Conservation (phyloP, 2,797 vertebrate species). For the Scarus forsteni region DNA sequence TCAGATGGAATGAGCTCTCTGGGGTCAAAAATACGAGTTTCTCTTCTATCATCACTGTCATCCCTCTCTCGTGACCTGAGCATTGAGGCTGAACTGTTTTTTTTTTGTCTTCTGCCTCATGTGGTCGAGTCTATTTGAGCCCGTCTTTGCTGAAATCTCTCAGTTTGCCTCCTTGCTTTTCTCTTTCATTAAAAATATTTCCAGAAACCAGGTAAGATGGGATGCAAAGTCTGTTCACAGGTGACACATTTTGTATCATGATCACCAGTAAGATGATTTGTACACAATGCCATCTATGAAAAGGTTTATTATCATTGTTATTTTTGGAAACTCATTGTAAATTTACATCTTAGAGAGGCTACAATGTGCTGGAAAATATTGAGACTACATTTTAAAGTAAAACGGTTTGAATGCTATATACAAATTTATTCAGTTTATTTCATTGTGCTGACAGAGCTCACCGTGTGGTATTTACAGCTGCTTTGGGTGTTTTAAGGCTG, state of each 20-base stretch:
- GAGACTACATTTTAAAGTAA: neutral
- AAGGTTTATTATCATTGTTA: no score
- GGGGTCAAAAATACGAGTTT: neutral
- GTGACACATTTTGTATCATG: no score
- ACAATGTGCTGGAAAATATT: no score
- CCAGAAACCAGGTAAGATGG: no score
- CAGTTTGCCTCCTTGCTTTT: neutral
- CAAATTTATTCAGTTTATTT: neutral
- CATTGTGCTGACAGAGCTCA: neutral
- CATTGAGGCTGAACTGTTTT: neutral
- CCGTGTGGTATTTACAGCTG: neutral
- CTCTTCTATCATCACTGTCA: no score
- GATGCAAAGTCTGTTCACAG: no score
- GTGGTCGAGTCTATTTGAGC: neutral
- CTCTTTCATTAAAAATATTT: conserved; percentile 3
- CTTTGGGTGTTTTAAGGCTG: neutral
- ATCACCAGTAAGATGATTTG: no score
- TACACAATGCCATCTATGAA: no score
- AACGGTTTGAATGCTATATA: no score
- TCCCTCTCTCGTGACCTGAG: neutral
- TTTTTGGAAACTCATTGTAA: no score
- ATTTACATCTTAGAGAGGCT: no score
- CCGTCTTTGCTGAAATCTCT: neutral
- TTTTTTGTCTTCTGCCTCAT: neutral
- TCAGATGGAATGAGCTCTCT: neutral